Percentiles rank a stretch among this genome's conserved stretches.
Evolutionary conservation across 2,888 invertebrate species (phyloP).

Genomic region (Caenorhabditis imperialis): DNA sequence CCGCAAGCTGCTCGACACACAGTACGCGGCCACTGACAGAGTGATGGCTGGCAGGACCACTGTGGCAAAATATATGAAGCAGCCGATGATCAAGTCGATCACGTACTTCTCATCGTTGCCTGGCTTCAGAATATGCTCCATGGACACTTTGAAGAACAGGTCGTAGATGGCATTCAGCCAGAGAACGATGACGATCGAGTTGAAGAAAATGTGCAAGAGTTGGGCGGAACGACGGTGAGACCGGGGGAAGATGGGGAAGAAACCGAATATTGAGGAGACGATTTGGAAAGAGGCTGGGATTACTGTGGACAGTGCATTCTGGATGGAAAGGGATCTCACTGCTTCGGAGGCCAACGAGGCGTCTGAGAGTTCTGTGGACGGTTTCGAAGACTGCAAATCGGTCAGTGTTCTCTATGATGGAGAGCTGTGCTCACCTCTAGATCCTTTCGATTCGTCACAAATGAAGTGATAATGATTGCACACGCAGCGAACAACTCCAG

Average conservation of each 20-base stretch:
- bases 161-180: conserved; percentile 56
- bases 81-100: conserved; percentile 51
- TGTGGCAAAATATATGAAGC: conserved; percentile 50
- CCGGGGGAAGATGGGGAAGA: conserved; percentile 47
- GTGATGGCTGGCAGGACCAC: conserved; percentile 53
- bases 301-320: conserved; percentile 40
- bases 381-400: too few relatives aligned
- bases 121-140: conserved; percentile 39
- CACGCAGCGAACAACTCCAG: conserved; percentile 36
- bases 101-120: conserved; percentile 49
- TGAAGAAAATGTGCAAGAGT: conserved; percentile 51
- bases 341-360: conserved; percentile 30
- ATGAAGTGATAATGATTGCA: conserved; percentile 27
- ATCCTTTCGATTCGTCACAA: conserved; percentile 28
- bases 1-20: not conserved
- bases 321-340: conserved; percentile 19
- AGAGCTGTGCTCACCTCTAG: conserved; percentile 25
- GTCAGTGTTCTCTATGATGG: too few relatives aligned
- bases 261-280: conserved; percentile 50
- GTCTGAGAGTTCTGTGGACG: not conserved
- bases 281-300: conserved; percentile 58
- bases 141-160: conserved; percentile 43
- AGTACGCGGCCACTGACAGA: conserved; percentile 25
- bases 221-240: conserved; percentile 28
- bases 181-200: conserved; percentile 32